Percentiles rank a stretch among this genome's conserved stretches.
phyloP scores from a whole-genome alignment of 2,888 invertebrate species.

The Tridacna gigas region DNA sequence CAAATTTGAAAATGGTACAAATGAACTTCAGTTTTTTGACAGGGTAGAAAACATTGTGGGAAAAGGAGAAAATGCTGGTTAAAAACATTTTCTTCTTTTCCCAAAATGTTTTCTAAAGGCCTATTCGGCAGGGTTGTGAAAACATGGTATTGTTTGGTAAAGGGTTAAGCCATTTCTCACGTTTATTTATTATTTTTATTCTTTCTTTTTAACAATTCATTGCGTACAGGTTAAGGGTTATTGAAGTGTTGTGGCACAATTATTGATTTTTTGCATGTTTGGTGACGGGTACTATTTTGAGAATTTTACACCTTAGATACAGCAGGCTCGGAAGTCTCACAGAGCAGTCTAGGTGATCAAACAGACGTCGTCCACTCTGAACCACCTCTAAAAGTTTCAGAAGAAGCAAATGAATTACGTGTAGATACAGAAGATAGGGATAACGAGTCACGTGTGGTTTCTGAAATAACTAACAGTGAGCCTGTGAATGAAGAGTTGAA shows the following conservation, averaged over 20 bases:
- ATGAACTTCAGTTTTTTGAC: too few relatives aligned
- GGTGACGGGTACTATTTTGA: not conserved
- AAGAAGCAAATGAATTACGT: too few relatives aligned
- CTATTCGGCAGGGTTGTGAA: not conserved
- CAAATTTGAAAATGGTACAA: too few relatives aligned
- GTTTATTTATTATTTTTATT: too few relatives aligned
- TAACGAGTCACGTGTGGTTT: not conserved
- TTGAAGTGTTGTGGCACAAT: too few relatives aligned
- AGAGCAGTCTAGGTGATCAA: slow-evolving; percentile 1
- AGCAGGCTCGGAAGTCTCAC: not conserved
- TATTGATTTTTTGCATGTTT: not conserved
- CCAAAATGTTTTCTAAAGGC: not conserved
- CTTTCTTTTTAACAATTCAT: too few relatives aligned
- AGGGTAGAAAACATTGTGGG: not conserved
- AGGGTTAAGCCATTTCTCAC: too few relatives aligned
- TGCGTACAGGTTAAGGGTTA: too few relatives aligned
- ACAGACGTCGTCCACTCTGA: not conserved
- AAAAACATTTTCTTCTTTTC: not conserved
- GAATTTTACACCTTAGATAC: slow-evolving; percentile 19
- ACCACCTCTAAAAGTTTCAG: too few relatives aligned
- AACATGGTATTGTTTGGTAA: too few relatives aligned
- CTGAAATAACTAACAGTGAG: not conserved
- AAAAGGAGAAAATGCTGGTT: not conserved
- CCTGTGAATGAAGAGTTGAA: not conserved
- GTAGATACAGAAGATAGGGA: not conserved